Evolutionary conservation across 2,113 vertebrate species (phyloP), one percentile per base, ranked within the genome.

Genomic region (Verasper variegatus): DNA sequence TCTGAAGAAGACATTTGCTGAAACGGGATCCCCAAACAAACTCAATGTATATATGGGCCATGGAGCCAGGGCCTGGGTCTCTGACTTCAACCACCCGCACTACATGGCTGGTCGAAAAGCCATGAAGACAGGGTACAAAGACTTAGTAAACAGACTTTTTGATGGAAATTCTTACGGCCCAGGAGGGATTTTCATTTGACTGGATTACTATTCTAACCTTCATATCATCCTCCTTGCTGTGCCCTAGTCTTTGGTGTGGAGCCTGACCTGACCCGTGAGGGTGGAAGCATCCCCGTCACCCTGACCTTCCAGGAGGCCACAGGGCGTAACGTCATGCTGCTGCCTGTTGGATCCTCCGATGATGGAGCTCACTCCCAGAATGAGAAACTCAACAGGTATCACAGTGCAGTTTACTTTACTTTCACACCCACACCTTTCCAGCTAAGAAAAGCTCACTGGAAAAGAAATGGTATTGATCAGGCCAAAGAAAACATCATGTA

Each of bases 351-450:
- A 10, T 96, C 97, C 5, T 95, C 96, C 0, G 98, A 99, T 18
- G 98, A 99, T 2, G 97, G 97, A 0, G 98, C 98, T 20, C 98
- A 99, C 89, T 99, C 98, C 13, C 98, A 99, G 91, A 99, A 99
- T 31, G 98, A 99, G 79, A 99, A 99, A 78, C 63, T 99, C 67
- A 99, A 99, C 91, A 95, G 97, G 98, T 99, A 88, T 3, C 40
- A 42, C 40, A 42, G 37, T 11, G 11, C 37, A 40, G 37, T 40
- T 12, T 40, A 40, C 6, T 31, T 31, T 31, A 31, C 31, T 31
- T 31, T 31, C 31, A 31, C 31, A 31, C 31, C 31, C 37, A 40
- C 10, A 42, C 11, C 40, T 42, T 3, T 42, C 40, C 2, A 12
- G 11, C 40, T 42, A 42, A 42, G 2, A 42, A 11, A 11, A 42